phyloP scores from a whole-genome alignment of 2,113 vertebrate species.

The Regulus satrapa region DNA sequence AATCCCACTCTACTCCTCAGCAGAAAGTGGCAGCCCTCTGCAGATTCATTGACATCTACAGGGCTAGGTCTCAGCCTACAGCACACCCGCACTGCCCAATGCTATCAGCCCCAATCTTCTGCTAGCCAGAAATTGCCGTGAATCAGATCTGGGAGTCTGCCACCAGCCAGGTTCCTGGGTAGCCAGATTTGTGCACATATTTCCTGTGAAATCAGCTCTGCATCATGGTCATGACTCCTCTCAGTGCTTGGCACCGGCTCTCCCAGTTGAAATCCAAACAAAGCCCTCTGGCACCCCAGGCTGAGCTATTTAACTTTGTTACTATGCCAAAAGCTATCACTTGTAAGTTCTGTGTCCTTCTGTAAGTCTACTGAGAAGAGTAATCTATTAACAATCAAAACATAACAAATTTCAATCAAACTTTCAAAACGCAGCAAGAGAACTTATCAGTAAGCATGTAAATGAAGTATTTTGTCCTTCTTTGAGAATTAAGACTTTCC shows the following conservation, averaged over 20 bases:
- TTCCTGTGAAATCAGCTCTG: not conserved
- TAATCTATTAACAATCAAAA: not conserved
- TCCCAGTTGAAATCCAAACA: not conserved
- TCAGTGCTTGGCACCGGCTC: not conserved
- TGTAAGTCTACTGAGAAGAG: not conserved
- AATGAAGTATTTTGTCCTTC: not conserved
- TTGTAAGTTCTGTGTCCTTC: not conserved
- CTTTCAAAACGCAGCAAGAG: not conserved
- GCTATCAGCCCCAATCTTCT: not conserved
- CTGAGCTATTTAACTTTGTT: not conserved
- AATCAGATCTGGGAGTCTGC: not conserved
- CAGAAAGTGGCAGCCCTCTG: not conserved
- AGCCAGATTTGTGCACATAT: not conserved
- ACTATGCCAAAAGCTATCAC: not conserved
- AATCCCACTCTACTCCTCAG: not conserved
- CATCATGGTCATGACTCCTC: fast-evolving
- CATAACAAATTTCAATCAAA: not conserved
- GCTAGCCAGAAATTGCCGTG: not conserved
- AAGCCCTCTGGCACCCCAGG: not conserved
- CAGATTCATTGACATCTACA: not conserved
- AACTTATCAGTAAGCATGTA: not conserved
- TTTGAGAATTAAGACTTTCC: not conserved
- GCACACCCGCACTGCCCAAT: no score
- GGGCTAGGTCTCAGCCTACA: not conserved
- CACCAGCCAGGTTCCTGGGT: not conserved